Conservation (phyloP, 2,797 vertebrate genomes). For the Petrocephalus schoutedeni region DNA sequence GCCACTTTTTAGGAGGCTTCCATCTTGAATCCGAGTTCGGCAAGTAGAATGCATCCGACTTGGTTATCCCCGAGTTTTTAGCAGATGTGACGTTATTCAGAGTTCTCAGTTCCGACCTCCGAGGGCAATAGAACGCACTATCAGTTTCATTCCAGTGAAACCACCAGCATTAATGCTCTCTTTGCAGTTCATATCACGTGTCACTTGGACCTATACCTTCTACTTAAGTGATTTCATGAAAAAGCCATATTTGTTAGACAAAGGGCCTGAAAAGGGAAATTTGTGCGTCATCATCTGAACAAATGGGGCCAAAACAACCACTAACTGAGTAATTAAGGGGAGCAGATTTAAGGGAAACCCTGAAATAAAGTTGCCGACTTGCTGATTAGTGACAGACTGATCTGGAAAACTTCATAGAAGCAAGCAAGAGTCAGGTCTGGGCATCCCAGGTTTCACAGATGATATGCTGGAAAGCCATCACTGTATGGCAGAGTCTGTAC, state of each 20-base stretch:
- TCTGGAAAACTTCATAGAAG: neutral
- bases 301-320: neutral
- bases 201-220: neutral
- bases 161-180: neutral
- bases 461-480: neutral
- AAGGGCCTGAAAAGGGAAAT: neutral
- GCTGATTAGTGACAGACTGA: neutral
- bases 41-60: too few species aligned
- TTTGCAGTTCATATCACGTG: neutral
- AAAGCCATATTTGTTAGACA: neutral
- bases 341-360: neutral
- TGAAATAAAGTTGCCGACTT: neutral
- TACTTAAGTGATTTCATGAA: neutral
- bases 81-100: too few species aligned
- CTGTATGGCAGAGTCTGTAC: neutral
- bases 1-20: too few species aligned
- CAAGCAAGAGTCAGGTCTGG: neutral
- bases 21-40: too few species aligned
- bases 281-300: neutral
- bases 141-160: neutral
- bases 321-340: neutral
- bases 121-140: too few species aligned
- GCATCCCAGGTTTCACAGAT: neutral
- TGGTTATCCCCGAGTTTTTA: too few species aligned
- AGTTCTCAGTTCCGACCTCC: too few species aligned